These are phyloP conservation scores for Upupa epops DNA, from an alignment of 2,113 vertebrate species.

Conservation along the genomic window DNA sequence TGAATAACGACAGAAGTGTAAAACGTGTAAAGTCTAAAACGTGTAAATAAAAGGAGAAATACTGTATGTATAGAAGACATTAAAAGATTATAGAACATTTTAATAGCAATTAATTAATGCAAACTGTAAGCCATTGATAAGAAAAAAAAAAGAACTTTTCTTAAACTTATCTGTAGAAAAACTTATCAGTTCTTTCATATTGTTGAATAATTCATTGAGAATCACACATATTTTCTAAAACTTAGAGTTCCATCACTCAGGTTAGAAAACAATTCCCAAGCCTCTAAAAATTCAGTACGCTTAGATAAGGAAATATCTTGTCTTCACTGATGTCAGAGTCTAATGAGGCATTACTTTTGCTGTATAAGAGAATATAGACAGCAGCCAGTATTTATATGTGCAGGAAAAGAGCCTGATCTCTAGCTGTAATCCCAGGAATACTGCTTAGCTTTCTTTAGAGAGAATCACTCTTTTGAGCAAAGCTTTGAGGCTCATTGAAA, in stretches of 20 bases:
- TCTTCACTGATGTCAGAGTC: neutral
- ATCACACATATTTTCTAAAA: neutral
- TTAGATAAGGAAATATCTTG: constrained; percentile 39
- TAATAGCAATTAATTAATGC: constrained; percentile 47
- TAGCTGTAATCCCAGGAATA: neutral
- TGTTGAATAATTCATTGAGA: constrained; percentile 19
- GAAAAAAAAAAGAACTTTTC: neutral
- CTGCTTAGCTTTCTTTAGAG: neutral
- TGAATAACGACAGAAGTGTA: neutral
- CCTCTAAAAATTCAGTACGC: neutral
- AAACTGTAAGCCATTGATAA: constrained; percentile 44
- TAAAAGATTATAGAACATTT: constrained; percentile 4
- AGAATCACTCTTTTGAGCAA: neutral
- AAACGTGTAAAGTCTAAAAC: no score
- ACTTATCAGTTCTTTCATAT: neutral
- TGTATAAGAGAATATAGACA: neutral
- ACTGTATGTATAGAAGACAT: neutral
- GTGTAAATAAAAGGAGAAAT: neutral
- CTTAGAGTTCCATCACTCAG: neutral
- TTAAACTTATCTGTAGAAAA: constrained; percentile 5
- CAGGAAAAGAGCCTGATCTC: neutral
- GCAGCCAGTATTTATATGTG: neutral
- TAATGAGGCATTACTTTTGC: constrained; percentile 26
- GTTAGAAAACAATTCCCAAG: constrained; percentile 11
- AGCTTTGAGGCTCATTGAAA: neutral